A percentile compares a stretch with the other conserved stretches of the same genome.
Evolutionary conservation across 2,113 vertebrate genomes (phyloP).

Genomic region (Rhinopomastus cyanomelas): DNA sequence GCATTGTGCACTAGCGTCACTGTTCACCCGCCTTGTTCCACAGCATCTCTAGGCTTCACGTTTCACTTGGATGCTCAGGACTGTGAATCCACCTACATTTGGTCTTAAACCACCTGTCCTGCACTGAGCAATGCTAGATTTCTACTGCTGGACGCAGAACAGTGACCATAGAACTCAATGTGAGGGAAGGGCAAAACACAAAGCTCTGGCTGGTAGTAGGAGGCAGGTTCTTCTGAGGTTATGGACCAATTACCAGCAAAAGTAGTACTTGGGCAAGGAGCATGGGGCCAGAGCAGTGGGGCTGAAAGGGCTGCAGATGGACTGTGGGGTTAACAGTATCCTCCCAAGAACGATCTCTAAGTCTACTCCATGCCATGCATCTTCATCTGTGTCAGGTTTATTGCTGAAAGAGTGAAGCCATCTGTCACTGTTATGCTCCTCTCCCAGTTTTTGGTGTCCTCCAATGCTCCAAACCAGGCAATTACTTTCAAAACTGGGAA

Average conservation of each 20-base stretch:
- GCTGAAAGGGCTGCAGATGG: neutral
- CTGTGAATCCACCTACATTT: neutral
- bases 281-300: neutral
- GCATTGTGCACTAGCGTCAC: neutral
- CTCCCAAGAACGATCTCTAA: neutral
- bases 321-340: neutral
- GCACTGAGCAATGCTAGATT: neutral
- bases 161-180: neutral
- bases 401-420: constrained; percentile 24
- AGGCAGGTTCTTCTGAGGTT: neutral
- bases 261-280: neutral
- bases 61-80: neutral
- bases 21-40: neutral
- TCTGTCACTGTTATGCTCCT: neutral
- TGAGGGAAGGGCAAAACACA: neutral
- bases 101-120: neutral
- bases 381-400: constrained; percentile 56
- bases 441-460: neutral
- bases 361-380: neutral
- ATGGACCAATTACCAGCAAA: neutral
- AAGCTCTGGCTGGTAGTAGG: neutral
- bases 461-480: neutral
- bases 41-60: rapidly evolving
- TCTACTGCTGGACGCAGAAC: neutral
- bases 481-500: constrained; percentile 3